A percentile compares a stretch with the other conserved stretches of the same genome.
phyloP scores from a whole-genome alignment of 1,140 invertebrate species.

The Paraescarpia echinospica region DNA sequence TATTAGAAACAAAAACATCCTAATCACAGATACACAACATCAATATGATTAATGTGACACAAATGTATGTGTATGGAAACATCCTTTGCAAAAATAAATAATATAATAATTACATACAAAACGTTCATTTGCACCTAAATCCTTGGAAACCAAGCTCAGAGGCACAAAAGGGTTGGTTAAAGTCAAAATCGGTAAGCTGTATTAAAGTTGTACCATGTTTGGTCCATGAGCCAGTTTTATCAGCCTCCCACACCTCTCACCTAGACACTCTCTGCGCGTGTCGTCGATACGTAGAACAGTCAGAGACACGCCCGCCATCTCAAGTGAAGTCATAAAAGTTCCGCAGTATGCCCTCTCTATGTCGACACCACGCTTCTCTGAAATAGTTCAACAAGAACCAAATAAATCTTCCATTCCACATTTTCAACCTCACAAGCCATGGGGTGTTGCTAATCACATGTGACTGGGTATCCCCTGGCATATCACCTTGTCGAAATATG shows the following conservation, averaged over 20 bases:
- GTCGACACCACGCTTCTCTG: conserved; percentile 59
- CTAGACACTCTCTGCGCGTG: conserved; percentile 22
- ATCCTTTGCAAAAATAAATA: too few species aligned
- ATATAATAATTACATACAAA: too few species aligned
- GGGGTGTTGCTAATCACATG: too few species aligned
- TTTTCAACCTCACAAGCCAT: neutral
- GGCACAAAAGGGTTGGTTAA: too few species aligned
- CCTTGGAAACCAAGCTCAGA: too few species aligned
- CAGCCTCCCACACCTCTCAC: neutral
- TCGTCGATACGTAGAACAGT: conserved; percentile 65
- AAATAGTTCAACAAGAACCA: neutral
- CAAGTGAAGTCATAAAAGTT: conserved; percentile 76
- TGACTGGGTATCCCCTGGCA: too few species aligned
- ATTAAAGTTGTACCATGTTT: too few species aligned
- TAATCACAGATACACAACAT: neutral
- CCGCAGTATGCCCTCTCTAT: conserved; percentile 71
- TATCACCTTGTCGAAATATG: too few species aligned
- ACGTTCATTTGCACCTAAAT: too few species aligned
- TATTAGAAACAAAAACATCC: neutral
- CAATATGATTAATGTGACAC: neutral
- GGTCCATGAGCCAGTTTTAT: neutral
- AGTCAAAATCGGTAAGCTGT: too few species aligned
- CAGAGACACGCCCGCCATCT: conserved; percentile 79
- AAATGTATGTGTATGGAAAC: neutral
- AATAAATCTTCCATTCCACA: neutral